Percentiles rank a stretch among this genome's conserved stretches.
These are phyloP conservation scores for Chelon auratus DNA, from an alignment of 2,797 vertebrate species.

Conservation along the genomic window DNA sequence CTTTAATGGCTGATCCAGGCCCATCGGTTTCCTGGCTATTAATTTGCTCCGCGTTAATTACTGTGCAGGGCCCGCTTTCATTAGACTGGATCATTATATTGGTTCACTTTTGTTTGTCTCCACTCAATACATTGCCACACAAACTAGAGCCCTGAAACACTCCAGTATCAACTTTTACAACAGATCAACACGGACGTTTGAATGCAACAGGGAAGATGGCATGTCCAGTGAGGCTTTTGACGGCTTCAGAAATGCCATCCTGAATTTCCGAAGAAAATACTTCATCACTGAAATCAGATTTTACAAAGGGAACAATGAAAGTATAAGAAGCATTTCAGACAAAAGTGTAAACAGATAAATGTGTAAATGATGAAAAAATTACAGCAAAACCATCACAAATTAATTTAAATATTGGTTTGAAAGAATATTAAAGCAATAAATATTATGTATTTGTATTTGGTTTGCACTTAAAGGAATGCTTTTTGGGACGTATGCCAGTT, in stretches of 20 bases:
- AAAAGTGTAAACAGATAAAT: not conserved
- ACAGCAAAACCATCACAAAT: not conserved
- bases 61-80: constrained; percentile 46
- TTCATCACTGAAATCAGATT: not conserved
- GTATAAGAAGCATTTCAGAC: not conserved
- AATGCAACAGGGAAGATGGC: constrained; percentile 15
- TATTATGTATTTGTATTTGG: constrained; percentile 1
- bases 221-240: constrained; percentile 3
- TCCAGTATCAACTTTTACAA: constrained; percentile 20
- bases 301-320: not conserved
- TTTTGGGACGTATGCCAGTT: constrained; percentile 10
- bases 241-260: not conserved
- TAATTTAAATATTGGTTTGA: not conserved
- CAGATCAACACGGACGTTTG: constrained; percentile 33
- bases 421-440: not conserved
- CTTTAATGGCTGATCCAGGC: constrained; percentile 57
- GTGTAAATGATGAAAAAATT: not conserved
- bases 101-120: constrained; percentile 57
- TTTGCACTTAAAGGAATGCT: not conserved
- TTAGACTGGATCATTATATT: constrained; percentile 58
- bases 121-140: constrained; percentile 38
- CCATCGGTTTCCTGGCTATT: constrained; percentile 42
- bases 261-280: not conserved
- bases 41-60: constrained; percentile 66
- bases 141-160: constrained; percentile 37